Conservation (phyloP, 1,140 invertebrate genomes). For the Bilobella aurantiaca region DNA sequence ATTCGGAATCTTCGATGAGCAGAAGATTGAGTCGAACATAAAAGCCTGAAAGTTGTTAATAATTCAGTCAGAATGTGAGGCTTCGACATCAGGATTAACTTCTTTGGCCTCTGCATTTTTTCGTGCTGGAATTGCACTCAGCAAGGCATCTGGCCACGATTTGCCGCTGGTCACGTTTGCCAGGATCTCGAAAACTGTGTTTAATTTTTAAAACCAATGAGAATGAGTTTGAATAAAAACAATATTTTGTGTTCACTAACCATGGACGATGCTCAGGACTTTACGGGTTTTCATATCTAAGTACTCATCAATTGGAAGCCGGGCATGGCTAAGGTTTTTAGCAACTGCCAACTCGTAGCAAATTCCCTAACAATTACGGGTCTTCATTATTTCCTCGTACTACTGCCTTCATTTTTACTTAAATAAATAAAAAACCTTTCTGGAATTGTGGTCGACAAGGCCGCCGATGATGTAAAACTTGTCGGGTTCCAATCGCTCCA, state of each 20-base stretch:
- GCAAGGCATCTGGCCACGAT: constrained; percentile 74
- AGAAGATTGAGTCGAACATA: too few species aligned
- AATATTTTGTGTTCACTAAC: constrained; percentile 44
- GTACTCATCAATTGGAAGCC: constrained; percentile 80
- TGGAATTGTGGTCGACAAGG: constrained; percentile 90
- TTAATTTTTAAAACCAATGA: constrained; percentile 41
- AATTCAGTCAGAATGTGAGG: too few species aligned
- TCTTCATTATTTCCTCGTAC: constrained; percentile 1
- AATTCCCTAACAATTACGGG: constrained; percentile 52
- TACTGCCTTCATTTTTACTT: background rate
- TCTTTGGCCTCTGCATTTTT: constrained; percentile 10
- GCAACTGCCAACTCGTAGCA: constrained; percentile 70
- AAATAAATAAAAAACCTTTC: constrained; percentile 57
- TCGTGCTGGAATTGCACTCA: constrained; percentile 58
- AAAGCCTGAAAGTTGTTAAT: too few species aligned
- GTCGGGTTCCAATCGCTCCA: constrained; percentile 61
- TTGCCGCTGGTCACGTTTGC: constrained; percentile 62
- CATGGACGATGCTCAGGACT: constrained; percentile 93
- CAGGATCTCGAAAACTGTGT: constrained; percentile 87
- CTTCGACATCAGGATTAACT: too few species aligned
- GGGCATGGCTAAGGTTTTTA: constrained; percentile 67
- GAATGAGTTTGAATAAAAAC: background rate
- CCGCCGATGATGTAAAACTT: constrained; percentile 91
- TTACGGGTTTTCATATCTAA: constrained; percentile 85
- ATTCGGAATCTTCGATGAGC: too few species aligned